phyloP scores from a whole-genome alignment of 2,797 vertebrate species.

The Rallus crepitans region DNA sequence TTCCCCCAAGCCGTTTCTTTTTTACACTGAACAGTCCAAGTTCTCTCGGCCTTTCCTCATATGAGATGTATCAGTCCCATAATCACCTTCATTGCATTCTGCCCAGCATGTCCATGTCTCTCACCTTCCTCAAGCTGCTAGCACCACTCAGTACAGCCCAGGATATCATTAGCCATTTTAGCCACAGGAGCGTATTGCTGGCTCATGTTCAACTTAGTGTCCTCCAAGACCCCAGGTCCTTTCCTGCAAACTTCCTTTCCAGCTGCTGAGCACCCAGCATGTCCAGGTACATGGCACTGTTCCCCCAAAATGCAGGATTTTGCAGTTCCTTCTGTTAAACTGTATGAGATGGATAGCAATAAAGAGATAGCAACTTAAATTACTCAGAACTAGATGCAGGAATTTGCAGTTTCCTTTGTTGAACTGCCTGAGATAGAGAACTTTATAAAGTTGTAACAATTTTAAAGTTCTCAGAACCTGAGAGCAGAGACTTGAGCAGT shows the following conservation, averaged over 20 bases:
- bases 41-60: not conserved
- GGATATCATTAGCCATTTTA: not conserved
- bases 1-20: not conserved
- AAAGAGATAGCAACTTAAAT: not conserved
- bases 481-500: not conserved
- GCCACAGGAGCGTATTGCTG: accelerated
- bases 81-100: not conserved
- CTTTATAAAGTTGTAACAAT: no score
- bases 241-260: not conserved
- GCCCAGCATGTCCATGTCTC: not conserved
- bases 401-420: no score
- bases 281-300: not conserved
- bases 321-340: not conserved
- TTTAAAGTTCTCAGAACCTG: not conserved
- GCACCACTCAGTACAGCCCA: not conserved
- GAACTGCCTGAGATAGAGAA: no score
- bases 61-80: not conserved
- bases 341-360: not conserved
- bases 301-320: not conserved
- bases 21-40: not conserved
- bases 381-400: not conserved
- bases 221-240: not conserved
- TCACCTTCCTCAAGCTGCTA: not conserved
- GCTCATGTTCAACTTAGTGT: not conserved
- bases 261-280: not conserved